A percentile compares a stretch with the other conserved stretches of the same genome.
Conservation (phyloP, 2,113 vertebrate genomes). For the Muntiacus reevesi region DNA sequence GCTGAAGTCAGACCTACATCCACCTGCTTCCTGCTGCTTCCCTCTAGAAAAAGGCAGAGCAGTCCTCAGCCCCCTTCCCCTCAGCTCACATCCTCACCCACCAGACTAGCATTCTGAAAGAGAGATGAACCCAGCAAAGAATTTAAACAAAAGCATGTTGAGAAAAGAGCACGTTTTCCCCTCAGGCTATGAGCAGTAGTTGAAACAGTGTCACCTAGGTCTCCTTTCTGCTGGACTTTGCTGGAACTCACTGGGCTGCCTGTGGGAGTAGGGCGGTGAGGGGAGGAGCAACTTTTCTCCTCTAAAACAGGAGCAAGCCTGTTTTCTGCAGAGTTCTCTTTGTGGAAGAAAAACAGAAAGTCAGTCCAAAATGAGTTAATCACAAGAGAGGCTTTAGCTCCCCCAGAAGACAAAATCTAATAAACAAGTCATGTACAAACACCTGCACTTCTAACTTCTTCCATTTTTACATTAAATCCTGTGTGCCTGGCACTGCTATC, state of each 20-base stretch:
- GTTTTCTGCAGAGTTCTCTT: neutral
- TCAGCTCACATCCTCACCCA: neutral
- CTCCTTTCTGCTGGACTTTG: neutral
- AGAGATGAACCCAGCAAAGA: neutral
- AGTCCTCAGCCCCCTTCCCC: neutral
- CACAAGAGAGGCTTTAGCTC: neutral
- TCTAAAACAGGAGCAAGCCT: neutral
- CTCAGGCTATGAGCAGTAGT: neutral
- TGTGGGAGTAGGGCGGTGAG: fast-evolving
- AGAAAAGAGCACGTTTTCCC: neutral
- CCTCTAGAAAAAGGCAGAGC: neutral
- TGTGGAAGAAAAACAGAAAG: neutral
- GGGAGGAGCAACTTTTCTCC: neutral
- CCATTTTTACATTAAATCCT: neutral
- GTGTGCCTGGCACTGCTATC: neutral
- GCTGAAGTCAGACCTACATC: neutral
- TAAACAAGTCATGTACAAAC: neutral
- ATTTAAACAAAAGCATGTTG: neutral
- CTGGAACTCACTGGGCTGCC: neutral
- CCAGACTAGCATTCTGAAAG: neutral
- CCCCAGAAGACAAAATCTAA: neutral
- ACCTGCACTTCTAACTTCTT: neutral
- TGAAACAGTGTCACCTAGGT: neutral
- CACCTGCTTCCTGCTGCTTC: neutral
- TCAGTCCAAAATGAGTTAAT: neutral